These are phyloP conservation scores for Scaptomyza pallida DNA, from an alignment of 1,140 invertebrate genomes.

Conservation along the genomic window DNA sequence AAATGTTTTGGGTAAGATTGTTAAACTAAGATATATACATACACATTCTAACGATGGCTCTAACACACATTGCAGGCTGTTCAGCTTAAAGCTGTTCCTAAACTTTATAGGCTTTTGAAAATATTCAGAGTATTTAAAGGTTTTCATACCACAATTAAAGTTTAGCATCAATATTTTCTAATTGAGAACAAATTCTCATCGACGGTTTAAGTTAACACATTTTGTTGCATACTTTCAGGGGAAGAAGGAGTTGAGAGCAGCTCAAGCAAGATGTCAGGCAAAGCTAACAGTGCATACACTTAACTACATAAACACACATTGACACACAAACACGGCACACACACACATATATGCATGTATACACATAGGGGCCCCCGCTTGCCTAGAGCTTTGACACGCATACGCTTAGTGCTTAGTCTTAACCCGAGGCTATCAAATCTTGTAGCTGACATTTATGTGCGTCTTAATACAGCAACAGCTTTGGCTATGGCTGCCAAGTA, in stretches of 20 bases:
- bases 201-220: not conserved
- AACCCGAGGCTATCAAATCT: slow-evolving; percentile 73
- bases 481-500: slow-evolving; percentile 30
- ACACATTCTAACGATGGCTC: no score
- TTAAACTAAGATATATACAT: not conserved
- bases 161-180: slow-evolving; percentile 7
- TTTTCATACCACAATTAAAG: not conserved
- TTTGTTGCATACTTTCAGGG: slow-evolving; percentile 15
- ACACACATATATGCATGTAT: not conserved
- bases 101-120: no score
- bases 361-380: not conserved
- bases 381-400: slow-evolving; percentile 51
- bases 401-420: slow-evolving; percentile 72
- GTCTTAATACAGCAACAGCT: slow-evolving; percentile 49
- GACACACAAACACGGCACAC: not conserved
- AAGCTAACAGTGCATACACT: slow-evolving; percentile 11
- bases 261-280: slow-evolving; percentile 15
- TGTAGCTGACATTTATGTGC: slow-evolving; percentile 80
- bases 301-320: slow-evolving; percentile 10
- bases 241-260: not conserved
- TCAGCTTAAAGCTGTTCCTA: not conserved
- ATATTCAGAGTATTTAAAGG: no score
- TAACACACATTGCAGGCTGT: no score
- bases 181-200: slow-evolving; percentile 5
- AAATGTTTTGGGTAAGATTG: not conserved